These are phyloP conservation scores for Dasyurus viverrinus DNA, from an alignment of 2,113 vertebrate genomes.

Conservation along the genomic window DNA sequence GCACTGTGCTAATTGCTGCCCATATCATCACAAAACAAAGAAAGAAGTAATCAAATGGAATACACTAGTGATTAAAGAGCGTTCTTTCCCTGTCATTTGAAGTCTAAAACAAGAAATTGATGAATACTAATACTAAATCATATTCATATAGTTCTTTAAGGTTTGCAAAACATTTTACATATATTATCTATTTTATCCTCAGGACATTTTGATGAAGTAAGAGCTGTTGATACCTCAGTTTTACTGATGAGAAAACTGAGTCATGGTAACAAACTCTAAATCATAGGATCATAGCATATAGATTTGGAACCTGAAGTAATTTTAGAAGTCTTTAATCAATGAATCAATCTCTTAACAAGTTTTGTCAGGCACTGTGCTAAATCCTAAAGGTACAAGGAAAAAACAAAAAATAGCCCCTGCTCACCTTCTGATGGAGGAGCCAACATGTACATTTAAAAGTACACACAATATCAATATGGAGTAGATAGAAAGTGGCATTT, in stretches of 20 bases:
- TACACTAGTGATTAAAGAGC: not conserved
- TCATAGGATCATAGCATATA: not conserved
- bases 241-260: not conserved
- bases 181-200: not conserved
- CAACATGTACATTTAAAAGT: not conserved
- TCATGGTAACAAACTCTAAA: not conserved
- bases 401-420: not conserved
- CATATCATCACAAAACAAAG: not conserved
- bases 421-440: not conserved
- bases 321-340: not conserved
- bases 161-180: not conserved
- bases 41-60: slow-evolving; percentile 13
- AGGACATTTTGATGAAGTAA: not conserved
- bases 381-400: not conserved
- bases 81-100: not conserved
- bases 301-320: not conserved
- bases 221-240: not conserved
- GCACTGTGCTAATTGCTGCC: not conserved
- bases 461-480: not conserved
- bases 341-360: not conserved
- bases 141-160: not conserved
- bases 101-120: slow-evolving; percentile 3
- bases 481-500: not conserved
- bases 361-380: not conserved
- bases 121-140: not conserved